Conservation (phyloP, 2,888 invertebrate species). For the Plemyria rubiginata region DNA sequence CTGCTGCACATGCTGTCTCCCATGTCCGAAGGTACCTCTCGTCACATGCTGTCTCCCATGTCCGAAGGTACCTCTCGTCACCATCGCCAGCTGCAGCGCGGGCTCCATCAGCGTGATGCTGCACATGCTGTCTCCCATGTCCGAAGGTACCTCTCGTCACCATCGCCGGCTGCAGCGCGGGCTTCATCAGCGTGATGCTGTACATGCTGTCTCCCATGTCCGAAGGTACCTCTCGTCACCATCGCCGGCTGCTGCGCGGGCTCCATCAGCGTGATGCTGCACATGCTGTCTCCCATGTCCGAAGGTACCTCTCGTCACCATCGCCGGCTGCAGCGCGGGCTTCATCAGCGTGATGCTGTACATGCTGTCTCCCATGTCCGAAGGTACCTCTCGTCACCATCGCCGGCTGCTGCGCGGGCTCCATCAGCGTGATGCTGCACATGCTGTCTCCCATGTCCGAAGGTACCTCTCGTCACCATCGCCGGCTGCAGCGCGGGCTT, state of each 20-base stretch:
- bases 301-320: slow-evolving; percentile 87
- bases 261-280: slow-evolving; percentile 76
- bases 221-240: slow-evolving; percentile 86
- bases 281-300: slow-evolving; percentile 88
- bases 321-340: slow-evolving; percentile 86
- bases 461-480: slow-evolving; percentile 87
- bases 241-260: slow-evolving; percentile 86
- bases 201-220: slow-evolving; percentile 88
- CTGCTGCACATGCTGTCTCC: slow-evolving; percentile 86
- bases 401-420: slow-evolving; percentile 85
- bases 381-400: slow-evolving; percentile 88
- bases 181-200: slow-evolving; percentile 76
- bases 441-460: slow-evolving; percentile 88
- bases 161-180: slow-evolving; percentile 86
- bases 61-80: slow-evolving; percentile 87
- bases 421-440: slow-evolving; percentile 77
- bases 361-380: slow-evolving; percentile 88
- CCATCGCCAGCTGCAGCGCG: slow-evolving; percentile 86
- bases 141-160: slow-evolving; percentile 87
- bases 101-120: slow-evolving; percentile 79
- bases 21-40: slow-evolving; percentile 87
- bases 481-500: slow-evolving; percentile 86
- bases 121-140: slow-evolving; percentile 88
- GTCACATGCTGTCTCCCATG: slow-evolving; percentile 88
- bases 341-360: slow-evolving; percentile 79